Conservation (phyloP, 2,797 vertebrate species). For the Danionella dracula region DNA sequence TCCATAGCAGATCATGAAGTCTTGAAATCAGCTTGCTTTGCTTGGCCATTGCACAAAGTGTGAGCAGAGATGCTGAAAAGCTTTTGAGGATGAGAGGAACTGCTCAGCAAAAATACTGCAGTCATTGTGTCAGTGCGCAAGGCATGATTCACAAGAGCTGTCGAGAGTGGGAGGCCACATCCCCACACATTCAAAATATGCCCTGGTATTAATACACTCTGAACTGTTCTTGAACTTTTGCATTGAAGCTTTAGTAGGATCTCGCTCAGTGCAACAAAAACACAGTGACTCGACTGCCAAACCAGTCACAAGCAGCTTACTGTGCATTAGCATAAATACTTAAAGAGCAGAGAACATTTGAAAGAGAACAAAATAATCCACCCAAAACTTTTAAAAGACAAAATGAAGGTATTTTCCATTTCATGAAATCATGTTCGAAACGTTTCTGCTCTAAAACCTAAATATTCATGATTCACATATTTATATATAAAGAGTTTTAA, state of each 20-base stretch:
- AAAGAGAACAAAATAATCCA: not conserved
- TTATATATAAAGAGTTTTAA: too few species aligned
- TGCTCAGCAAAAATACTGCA: conserved; percentile 5
- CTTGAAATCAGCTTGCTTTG: not conserved
- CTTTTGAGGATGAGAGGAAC: not conserved
- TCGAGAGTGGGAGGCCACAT: conserved; percentile 14
- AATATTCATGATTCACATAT: too few species aligned
- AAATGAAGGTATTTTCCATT: too few species aligned
- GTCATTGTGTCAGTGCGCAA: conserved; percentile 32
- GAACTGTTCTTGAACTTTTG: conserved; percentile 27
- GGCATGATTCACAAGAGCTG: conserved; percentile 14
- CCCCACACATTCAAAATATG: conserved; percentile 18
- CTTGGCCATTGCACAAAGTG: not conserved
- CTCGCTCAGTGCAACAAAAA: not conserved
- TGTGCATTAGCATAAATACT: not conserved
- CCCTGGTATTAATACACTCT: conserved; percentile 13
- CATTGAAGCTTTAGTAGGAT: not conserved
- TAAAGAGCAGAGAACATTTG: not conserved
- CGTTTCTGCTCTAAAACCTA: too few species aligned
- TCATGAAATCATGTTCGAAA: too few species aligned
- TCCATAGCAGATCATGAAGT: not conserved
- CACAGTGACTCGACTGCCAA: not conserved
- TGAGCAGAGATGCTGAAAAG: conserved; percentile 7
- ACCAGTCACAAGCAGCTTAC: not conserved
- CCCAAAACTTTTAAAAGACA: too few species aligned